phyloP scores from a whole-genome alignment of 2,797 vertebrate genomes.

The Chrysocyon brachyurus region DNA sequence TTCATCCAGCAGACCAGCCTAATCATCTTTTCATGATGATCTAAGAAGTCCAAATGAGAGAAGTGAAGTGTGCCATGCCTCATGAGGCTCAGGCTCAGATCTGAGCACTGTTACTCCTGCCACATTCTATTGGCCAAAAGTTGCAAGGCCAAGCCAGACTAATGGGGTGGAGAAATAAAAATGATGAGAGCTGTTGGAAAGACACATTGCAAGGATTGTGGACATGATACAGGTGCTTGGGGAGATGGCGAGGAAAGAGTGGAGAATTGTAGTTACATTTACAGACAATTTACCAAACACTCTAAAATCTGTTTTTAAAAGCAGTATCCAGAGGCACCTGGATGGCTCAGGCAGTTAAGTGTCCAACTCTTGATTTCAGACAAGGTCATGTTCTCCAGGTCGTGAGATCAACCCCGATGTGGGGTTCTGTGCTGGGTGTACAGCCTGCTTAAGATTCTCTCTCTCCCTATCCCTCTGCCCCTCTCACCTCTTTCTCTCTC shows the following conservation, averaged over 20 bases:
- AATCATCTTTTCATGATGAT: neutral
- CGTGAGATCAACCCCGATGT: neutral
- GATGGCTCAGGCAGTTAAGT: neutral
- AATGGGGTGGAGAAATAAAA: neutral
- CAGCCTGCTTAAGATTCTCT: neutral
- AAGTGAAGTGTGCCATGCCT: neutral
- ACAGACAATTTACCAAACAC: neutral
- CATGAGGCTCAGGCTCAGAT: neutral
- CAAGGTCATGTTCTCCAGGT: neutral
- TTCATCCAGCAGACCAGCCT: neutral
- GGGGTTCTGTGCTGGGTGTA: rapidly evolving
- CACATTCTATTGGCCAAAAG: neutral
- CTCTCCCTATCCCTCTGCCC: neutral
- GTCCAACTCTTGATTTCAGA: neutral
- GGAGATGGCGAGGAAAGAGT: neutral
- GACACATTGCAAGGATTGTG: neutral
- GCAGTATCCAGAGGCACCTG: neutral
- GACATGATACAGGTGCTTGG: neutral
- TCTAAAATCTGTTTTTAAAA: neutral
- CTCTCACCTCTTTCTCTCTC: neutral
- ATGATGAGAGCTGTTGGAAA: neutral
- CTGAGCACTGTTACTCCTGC: neutral
- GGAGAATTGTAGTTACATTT: neutral
- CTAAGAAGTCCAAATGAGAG: neutral
- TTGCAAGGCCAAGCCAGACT: neutral